Conservation (phyloP, 2,113 vertebrate species). For the Romanogobio albipinnatus region DNA sequence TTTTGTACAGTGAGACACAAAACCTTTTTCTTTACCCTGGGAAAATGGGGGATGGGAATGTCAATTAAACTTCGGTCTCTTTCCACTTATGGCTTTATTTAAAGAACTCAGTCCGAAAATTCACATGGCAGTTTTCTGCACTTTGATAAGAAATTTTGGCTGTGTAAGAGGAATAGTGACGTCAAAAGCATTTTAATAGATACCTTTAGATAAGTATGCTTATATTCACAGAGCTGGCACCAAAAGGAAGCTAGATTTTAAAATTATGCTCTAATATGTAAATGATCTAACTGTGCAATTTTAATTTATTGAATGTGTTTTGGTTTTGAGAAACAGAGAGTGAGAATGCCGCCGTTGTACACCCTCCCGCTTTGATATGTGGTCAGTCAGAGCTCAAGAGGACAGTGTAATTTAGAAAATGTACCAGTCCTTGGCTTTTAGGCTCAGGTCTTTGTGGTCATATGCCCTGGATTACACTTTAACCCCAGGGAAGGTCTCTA, state of each 20-base stretch:
- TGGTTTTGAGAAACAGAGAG: background rate
- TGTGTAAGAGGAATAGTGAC: slow-evolving; percentile 59
- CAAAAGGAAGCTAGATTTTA: slow-evolving; percentile 10
- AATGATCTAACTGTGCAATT: background rate
- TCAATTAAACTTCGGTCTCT: slow-evolving; percentile 79
- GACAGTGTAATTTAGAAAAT: slow-evolving; percentile 79
- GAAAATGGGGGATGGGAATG: slow-evolving; percentile 83
- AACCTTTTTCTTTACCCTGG: slow-evolving; percentile 85
- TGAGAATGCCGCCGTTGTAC: slow-evolving; percentile 49
- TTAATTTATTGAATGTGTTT: background rate
- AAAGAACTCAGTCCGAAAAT: slow-evolving; percentile 72
- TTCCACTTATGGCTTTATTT: slow-evolving; percentile 62
- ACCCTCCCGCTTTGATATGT: slow-evolving; percentile 61
- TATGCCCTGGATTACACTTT: slow-evolving; percentile 81
- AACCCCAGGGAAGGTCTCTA: slow-evolving; percentile 71
- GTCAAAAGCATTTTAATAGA: slow-evolving; percentile 43
- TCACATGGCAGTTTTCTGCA: background rate
- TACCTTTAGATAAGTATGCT: slow-evolving; percentile 12
- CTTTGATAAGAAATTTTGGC: background rate
- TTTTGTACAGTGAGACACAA: slow-evolving; percentile 97
- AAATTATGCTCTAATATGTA: slow-evolving; percentile 16
- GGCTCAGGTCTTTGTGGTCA: slow-evolving; percentile 79
- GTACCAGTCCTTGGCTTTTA: slow-evolving; percentile 72
- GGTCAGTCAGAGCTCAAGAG: slow-evolving; percentile 61
- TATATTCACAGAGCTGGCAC: slow-evolving; percentile 38